Conservation (phyloP, 92 coral and sea anemone genomes). For the Zoanthus sociatus region DNA sequence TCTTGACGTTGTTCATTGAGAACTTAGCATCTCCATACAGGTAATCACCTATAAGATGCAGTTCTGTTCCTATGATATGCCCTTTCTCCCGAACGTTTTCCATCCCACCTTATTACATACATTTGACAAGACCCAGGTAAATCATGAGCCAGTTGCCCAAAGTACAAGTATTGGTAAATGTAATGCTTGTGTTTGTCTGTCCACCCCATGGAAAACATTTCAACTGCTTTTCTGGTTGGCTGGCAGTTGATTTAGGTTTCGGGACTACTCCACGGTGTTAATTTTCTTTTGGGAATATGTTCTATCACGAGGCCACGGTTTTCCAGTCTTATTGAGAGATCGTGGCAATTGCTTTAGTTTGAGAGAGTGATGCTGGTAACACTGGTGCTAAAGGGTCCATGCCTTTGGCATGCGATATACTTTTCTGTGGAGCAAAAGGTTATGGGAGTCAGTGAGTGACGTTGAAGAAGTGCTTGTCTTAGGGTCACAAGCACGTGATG, state of each 20-base stretch:
- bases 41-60: slow-evolving; percentile 15
- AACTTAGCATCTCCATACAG: slow-evolving; percentile 42
- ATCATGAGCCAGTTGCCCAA: slow-evolving; percentile 71
- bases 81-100: slow-evolving; percentile 30
- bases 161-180: slow-evolving; percentile 62
- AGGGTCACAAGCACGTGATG: no score
- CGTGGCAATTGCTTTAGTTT: no score
- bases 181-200: slow-evolving; percentile 52
- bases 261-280: neutral
- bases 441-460: no score
- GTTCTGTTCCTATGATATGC: slow-evolving; percentile 29
- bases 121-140: slow-evolving; percentile 55
- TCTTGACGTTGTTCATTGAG: no score
- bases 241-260: neutral
- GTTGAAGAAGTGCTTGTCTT: no score
- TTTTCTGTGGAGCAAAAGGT: no score
- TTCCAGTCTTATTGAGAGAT: no score
- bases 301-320: no score
- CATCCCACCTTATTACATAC: neutral
- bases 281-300: no score
- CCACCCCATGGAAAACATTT: slow-evolving; percentile 53
- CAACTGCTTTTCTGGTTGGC: neutral
- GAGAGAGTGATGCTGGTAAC: no score
- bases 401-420: no score
- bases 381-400: no score